Base-by-base conservation (phyloP, 92 coral and sea anemone genomes). In the Phenganax marumi region DNA sequence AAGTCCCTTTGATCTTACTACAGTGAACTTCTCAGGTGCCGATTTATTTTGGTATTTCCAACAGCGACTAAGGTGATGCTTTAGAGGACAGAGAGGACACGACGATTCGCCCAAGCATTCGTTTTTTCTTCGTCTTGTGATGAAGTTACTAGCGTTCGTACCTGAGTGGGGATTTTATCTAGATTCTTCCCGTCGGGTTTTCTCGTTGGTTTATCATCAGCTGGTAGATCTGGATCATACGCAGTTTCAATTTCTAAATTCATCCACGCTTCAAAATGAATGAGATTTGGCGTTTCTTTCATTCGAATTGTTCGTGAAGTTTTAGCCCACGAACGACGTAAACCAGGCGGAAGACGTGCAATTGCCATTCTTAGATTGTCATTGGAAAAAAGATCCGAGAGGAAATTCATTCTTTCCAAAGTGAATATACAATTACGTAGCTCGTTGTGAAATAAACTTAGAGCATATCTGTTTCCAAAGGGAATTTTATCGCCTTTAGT, bases 11-110 rank as follows among this genome's bases (percentile, higher is more conserved):
- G 70, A 22, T 21, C 70, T 64, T 25, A 64, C 70, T 0, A 64
- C 8, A 64, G 17, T 14, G 17, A 22, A 19, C 26, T 64, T 64
- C 25, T 64, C 70, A 6, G 70, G 1, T 0, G 25, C 70, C 2
- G 70, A 64, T 25, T 64, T 64, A 46, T 64, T 64, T 13, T 64
- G 70, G 70, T 64, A 64, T 64, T 64, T 64, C 70, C 70, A 64
- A 64, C 70, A 64, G 21, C 0, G 70, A 64, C 70, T 19, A 1
- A 64, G 49, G 3, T 64, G 47, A 64, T 64, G 70, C 16, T 64
- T 64, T 5, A 64, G 70, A 0, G 70, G 70, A 64, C 70, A 64
- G 17, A 64, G 70, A 0, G 47, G 70, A 5, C 70, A 64, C 26
- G 70, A 12, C 6, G 70, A 11, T 64, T 64, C 6, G 0, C 70